A percentile compares a stretch with the other conserved stretches of the same genome.
Evolutionary conservation across 1,140 invertebrate genomes (phyloP).

Genomic region (Drosophila sproati): DNA sequence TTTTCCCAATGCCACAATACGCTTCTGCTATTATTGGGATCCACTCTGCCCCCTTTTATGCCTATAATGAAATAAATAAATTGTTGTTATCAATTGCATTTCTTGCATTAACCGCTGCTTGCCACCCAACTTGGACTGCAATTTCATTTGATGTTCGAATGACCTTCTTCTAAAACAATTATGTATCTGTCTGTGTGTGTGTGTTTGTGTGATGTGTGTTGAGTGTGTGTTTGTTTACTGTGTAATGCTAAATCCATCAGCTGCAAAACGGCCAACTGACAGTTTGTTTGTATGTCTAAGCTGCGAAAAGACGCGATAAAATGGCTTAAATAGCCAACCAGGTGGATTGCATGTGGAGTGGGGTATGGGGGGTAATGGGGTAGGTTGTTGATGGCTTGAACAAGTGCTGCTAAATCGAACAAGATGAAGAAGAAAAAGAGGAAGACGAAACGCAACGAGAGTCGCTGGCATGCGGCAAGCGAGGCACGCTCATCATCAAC

Average conservation of each 20-base stretch:
- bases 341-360: not conserved
- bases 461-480: constrained; percentile 58
- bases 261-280: constrained; percentile 69
- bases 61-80: too few species aligned
- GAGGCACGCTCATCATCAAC: constrained; percentile 6
- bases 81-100: too few species aligned
- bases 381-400: constrained; percentile 6
- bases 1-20: too few species aligned
- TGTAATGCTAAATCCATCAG: constrained; percentile 77
- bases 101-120: not conserved
- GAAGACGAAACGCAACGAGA: constrained; percentile 21
- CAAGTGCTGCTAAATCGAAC: constrained; percentile 36
- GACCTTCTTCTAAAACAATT: constrained; percentile 42
- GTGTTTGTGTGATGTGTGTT: constrained; percentile 5
- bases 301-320: constrained; percentile 13
- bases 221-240: constrained; percentile 27
- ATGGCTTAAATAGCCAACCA: not conserved
- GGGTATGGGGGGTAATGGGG: not conserved
- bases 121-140: not conserved
- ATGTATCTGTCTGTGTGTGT: constrained; percentile 17
- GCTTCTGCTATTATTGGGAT: too few species aligned
- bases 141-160: constrained; percentile 8
- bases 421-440: not conserved
- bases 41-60: too few species aligned
- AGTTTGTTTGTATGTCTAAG: constrained; percentile 76